Evolutionary conservation across 2,113 vertebrate species (phyloP).

Genomic region (Vombatus ursinus): DNA sequence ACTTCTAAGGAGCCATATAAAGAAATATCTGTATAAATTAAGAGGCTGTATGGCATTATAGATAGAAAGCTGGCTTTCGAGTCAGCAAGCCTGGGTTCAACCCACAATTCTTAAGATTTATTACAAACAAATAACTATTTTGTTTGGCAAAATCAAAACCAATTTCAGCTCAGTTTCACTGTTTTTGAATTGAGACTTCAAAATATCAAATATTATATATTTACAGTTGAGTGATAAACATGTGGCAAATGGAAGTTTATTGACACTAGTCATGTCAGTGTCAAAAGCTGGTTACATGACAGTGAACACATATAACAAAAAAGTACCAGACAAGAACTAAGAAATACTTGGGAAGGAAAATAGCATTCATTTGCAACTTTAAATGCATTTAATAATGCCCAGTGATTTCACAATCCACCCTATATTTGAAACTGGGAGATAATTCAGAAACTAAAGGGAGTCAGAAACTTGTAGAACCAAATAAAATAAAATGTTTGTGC

Average conservation of each 20-base stretch:
- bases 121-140: slow-evolving; percentile 45
- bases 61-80: too few relatives aligned
- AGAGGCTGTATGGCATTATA: too few relatives aligned
- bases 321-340: not conserved
- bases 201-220: slow-evolving; percentile 11
- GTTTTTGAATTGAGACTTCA: slow-evolving; percentile 3
- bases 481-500: slow-evolving; percentile 11
- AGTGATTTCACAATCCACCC: slow-evolving; percentile 33
- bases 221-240: not conserved
- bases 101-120: slow-evolving; percentile 49
- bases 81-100: too few relatives aligned
- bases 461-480: slow-evolving; percentile 46
- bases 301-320: not conserved
- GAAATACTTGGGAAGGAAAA: slow-evolving; percentile 29
- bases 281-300: not conserved
- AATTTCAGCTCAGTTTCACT: slow-evolving; percentile 15
- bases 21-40: too few relatives aligned
- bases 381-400: slow-evolving; percentile 38
- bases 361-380: not conserved
- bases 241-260: not conserved
- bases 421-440: slow-evolving; percentile 48
- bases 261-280: not conserved
- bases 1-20: too few relatives aligned
- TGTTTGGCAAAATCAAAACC: slow-evolving; percentile 34
- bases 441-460: slow-evolving; percentile 49